Evolutionary conservation across 1,140 invertebrate genomes (phyloP).

Genomic region (Laodelphax striatellus): DNA sequence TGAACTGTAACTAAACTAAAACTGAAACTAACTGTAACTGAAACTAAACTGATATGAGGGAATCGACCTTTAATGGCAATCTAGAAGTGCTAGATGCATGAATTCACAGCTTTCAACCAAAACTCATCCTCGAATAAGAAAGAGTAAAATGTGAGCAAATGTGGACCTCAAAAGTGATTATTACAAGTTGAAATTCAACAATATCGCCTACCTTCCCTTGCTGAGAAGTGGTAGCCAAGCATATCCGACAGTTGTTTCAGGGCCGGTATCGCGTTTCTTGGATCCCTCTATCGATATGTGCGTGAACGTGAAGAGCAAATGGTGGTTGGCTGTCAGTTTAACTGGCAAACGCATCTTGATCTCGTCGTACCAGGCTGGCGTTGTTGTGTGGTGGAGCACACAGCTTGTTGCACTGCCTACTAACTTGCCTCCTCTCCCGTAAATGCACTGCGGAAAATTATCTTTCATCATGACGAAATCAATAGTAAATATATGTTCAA

Average conservation of each 20-base stretch:
- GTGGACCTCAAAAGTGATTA: too few species aligned
- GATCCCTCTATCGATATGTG: slow-evolving; percentile 79
- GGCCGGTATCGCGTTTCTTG: slow-evolving; percentile 63
- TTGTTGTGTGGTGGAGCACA: slow-evolving; percentile 70
- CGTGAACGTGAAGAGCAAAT: slow-evolving; percentile 79
- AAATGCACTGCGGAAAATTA: slow-evolving; percentile 51
- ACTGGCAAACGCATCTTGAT: slow-evolving; percentile 75
- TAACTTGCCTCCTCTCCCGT: slow-evolving; percentile 49
- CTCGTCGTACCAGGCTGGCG: slow-evolving; percentile 76
- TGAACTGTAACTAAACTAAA: too few species aligned
- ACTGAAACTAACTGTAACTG: too few species aligned
- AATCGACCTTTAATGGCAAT: too few species aligned
- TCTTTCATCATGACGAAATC: background rate
- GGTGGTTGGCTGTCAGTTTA: slow-evolving; percentile 63
- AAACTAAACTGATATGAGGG: too few species aligned
- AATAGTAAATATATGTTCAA: too few species aligned
- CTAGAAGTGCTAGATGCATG: too few species aligned
- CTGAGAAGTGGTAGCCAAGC: slow-evolving; percentile 76
- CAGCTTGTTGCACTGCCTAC: slow-evolving; percentile 53
- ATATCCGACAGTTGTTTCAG: slow-evolving; percentile 83
- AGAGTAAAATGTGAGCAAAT: too few species aligned
- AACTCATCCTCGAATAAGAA: too few species aligned
- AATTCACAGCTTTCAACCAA: too few species aligned
- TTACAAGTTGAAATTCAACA: too few species aligned
- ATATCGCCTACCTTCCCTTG: slow-evolving; percentile 52